Conservation (phyloP, 2,797 vertebrate genomes). For the Onychomys arenicola region DNA sequence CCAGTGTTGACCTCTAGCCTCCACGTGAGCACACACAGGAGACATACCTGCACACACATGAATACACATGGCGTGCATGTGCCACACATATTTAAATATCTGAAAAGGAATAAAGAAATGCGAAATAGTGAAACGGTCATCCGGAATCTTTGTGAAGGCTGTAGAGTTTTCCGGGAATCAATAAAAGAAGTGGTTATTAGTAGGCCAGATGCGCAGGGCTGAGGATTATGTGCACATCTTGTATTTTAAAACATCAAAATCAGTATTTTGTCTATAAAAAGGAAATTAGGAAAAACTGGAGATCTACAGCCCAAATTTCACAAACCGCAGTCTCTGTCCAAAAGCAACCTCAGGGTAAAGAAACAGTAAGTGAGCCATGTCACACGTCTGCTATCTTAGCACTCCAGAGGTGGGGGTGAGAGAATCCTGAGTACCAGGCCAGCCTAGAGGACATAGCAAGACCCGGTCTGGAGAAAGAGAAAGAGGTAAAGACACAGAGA, state of each 20-base stretch:
- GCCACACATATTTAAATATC: background rate
- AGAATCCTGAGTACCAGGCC: background rate
- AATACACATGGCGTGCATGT: background rate
- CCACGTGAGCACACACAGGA: background rate
- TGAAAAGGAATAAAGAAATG: constrained; percentile 57
- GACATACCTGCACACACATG: background rate
- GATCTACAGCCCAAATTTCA: constrained; percentile 22
- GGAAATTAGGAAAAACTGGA: constrained; percentile 40
- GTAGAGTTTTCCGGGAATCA: constrained; percentile 55
- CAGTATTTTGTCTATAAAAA: constrained; percentile 54
- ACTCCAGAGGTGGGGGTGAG: background rate
- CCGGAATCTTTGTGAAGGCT: constrained; percentile 45
- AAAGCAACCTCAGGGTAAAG: constrained; percentile 11
- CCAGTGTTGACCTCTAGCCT: background rate
- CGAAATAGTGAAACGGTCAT: constrained; percentile 48
- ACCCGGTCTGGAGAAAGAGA: background rate
- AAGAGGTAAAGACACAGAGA: background rate
- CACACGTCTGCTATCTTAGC: background rate
- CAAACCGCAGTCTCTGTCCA: constrained; percentile 15
- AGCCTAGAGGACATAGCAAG: background rate
- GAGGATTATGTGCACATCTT: constrained; percentile 30
- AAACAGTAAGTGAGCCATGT: background rate
- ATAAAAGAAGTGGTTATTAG: constrained; percentile 44
- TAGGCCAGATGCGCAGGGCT: constrained; percentile 25
- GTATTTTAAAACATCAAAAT: constrained; percentile 62